phyloP scores from a whole-genome alignment of 2,888 invertebrate species.

The Stramonita haemastoma region DNA sequence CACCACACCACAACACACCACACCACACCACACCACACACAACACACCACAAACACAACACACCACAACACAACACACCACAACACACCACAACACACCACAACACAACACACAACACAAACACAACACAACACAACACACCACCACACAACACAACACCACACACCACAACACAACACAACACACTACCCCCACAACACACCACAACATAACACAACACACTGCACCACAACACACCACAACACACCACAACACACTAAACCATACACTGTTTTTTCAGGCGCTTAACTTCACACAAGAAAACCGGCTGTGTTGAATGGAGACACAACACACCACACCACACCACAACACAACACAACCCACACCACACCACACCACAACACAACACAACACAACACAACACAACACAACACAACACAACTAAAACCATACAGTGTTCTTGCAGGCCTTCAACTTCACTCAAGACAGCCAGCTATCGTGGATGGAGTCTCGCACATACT shows the following conservation, averaged over 20 bases:
- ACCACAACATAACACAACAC: too few relatives aligned
- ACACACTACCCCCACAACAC: background rate
- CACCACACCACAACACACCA: background rate
- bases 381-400: background rate
- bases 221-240: too few relatives aligned
- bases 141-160: background rate
- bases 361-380: background rate
- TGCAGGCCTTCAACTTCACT: slow-evolving; percentile 25
- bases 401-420: background rate
- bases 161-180: background rate
- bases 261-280: too few relatives aligned
- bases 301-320: too few relatives aligned
- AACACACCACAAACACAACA: too few relatives aligned
- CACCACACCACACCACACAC: background rate
- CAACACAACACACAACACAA: background rate
- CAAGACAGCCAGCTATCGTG: slow-evolving; percentile 24
- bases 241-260: too few relatives aligned
- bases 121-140: background rate
- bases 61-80: too few relatives aligned
- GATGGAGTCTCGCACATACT: slow-evolving; percentile 39
- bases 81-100: too few relatives aligned
- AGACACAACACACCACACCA: too few relatives aligned
- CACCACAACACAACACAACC: too few relatives aligned
- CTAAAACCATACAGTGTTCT: too few relatives aligned
- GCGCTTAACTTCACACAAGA: too few relatives aligned